Evolutionary conservation across 2,888 invertebrate species (phyloP).

Genomic region (Brachypterus glaber): DNA sequence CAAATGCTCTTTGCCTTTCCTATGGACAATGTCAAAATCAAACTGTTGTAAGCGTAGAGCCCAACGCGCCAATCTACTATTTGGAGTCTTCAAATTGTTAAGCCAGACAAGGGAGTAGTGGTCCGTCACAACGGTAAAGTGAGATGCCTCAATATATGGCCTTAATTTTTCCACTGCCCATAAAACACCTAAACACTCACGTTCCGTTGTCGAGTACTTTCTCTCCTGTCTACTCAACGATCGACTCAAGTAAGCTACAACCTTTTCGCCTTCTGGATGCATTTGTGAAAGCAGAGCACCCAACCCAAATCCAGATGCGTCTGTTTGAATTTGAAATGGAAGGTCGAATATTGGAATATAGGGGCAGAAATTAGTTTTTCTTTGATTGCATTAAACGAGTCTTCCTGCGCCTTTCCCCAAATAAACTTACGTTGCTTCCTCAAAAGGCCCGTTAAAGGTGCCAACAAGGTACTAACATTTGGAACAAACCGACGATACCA

Average conservation of each 20-base stretch:
- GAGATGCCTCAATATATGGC: conserved; percentile 1
- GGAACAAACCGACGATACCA: too few species aligned
- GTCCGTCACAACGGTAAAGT: conserved; percentile 4
- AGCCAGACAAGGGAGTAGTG: conserved; percentile 2
- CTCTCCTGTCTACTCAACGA: not conserved
- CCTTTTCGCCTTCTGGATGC: too few species aligned
- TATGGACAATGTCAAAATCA: too few species aligned
- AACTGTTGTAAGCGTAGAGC: too few species aligned
- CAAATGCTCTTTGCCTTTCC: too few species aligned
- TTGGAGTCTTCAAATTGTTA: conserved; percentile 8
- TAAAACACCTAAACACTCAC: not conserved
- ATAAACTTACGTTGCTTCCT: too few species aligned
- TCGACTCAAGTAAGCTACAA: conserved; percentile 4
- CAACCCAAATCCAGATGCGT: conserved; percentile 3
- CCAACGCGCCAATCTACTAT: conserved; percentile 17
- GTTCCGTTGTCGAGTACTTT: conserved; percentile 1
- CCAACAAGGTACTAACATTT: not conserved
- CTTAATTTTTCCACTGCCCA: conserved; percentile 4
- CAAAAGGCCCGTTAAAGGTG: conserved; percentile 1
- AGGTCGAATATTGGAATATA: conserved; percentile 1
- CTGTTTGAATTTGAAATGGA: conserved; percentile 1
- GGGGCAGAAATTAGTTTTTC: conserved; percentile 2
- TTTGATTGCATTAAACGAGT: not conserved
- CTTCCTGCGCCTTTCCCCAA: not conserved
- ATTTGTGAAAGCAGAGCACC: too few species aligned